These are phyloP conservation scores for Trachelus iudaicus DNA, from an alignment of 2,888 invertebrate species.

Conservation along the genomic window DNA sequence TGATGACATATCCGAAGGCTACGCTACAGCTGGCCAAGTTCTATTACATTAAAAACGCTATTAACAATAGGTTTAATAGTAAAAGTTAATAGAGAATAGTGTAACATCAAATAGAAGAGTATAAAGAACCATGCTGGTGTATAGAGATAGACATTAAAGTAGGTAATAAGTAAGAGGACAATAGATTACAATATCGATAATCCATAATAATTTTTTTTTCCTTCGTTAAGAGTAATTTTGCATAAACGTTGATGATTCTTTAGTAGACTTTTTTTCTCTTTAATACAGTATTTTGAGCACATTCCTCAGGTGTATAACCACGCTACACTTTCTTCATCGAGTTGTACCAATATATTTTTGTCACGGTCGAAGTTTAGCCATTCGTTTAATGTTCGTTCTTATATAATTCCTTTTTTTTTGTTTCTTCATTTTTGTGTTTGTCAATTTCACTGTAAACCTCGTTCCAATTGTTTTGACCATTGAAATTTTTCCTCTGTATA, in stretches of 20 bases:
- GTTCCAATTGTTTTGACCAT: neutral
- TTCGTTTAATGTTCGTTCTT: neutral
- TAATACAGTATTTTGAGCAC: conserved; percentile 64
- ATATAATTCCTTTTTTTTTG: conserved; percentile 3
- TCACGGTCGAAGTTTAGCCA: conserved; percentile 11
- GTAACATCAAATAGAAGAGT: conserved; percentile 63
- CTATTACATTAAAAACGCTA: conserved; percentile 51
- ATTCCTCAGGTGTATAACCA: conserved; percentile 64
- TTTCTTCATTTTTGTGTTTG: conserved; percentile 3
- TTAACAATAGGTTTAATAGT: conserved; percentile 56
- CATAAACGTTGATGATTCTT: conserved; percentile 54
- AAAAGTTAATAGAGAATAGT: conserved; percentile 60
- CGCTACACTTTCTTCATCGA: conserved; percentile 64
- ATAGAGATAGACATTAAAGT: conserved; percentile 64
- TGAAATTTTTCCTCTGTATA: neutral
- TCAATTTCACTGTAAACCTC: neutral
- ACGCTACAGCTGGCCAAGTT: conserved; percentile 54
- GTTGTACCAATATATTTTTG: conserved; percentile 59
- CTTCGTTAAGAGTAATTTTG: conserved; percentile 57
- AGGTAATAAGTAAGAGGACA: conserved; percentile 60
- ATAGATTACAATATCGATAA: conserved; percentile 62
- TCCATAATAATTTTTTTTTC: conserved; percentile 52
- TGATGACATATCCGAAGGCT: neutral
- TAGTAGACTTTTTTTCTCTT: conserved; percentile 57
- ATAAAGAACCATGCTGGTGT: conserved; percentile 61